Evolutionary conservation across 1,140 invertebrate genomes (phyloP), one percentile per base, ranked within the genome.

Genomic region (Drosophila serrata): DNA sequence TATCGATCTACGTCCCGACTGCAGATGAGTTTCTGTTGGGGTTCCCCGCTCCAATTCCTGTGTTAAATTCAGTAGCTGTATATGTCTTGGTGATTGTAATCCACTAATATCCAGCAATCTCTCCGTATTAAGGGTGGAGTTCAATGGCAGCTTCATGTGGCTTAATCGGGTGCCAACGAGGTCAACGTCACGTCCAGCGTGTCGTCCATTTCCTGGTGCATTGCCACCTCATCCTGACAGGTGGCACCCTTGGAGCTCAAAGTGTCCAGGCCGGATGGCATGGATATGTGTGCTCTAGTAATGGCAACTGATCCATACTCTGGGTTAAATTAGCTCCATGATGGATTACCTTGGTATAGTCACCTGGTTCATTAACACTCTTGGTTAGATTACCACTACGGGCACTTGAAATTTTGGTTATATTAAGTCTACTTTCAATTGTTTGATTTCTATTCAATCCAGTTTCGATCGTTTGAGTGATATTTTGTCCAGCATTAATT

Each of bases 61-160:
- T 7, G 88, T 91, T 6, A 91, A 12, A 35, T 91, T 91, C 33
- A 91, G 19, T 24, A 91, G 9, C 5, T 91, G 90, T 2, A 91
- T 84, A 35, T 91, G 90, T 8, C 69, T 37, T 0, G 90, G 84
- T n/a, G 90, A 86, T 2, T 73, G 72, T 0, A 78, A 22, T 0
- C 60, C 74, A 29, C 45, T 82, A 0, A 92, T 46, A 33, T 92
- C 90, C 33, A 92, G 55, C 31, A 92, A 55, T 2, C 81, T 65
- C 35, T 92, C 90, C 2, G 80, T 91, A 43, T 92, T 92, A n/a
- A 92, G 53, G 0, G 91, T 92, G 1, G 91, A 92, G 29, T 92
- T 92, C 4, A 92, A 48, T 1, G 87, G 82, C 67, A 92, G 40
- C 62, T 92, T 92, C 91, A 92, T 91, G 46, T 76, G 15, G 64